A percentile compares a stretch with the other conserved stretches of the same genome.
phyloP scores from a whole-genome alignment of 2,888 invertebrate species.

The Thymelicus sylvestris region DNA sequence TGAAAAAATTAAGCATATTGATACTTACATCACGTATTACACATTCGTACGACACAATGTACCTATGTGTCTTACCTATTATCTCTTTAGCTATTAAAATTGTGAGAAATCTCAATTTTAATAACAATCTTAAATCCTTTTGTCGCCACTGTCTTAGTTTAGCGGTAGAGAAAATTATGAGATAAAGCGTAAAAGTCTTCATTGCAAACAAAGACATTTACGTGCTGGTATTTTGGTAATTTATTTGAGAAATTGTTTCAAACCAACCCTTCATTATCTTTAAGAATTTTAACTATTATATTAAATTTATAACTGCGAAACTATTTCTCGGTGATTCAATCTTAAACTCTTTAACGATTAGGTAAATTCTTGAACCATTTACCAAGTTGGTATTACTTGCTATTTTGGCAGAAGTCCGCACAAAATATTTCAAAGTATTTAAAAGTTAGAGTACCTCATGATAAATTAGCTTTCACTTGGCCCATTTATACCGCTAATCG shows the following conservation, averaged over 20 bases:
- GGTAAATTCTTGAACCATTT: not conserved
- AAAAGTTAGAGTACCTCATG: constrained; percentile 25
- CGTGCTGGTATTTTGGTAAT: no score
- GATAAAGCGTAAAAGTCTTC: no score
- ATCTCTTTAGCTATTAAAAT: no score
- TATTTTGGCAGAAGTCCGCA: constrained; percentile 1
- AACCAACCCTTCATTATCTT: not conserved
- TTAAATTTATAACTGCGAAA: not conserved
- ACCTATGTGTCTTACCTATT: no score
- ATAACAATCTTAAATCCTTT: no score
- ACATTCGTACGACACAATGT: no score
- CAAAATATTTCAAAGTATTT: constrained; percentile 16
- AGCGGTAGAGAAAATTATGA: no score
- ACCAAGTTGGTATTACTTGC: constrained; percentile 7
- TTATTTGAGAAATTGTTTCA: not conserved
- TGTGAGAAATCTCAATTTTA: no score
- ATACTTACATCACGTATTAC: no score
- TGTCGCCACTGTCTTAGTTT: no score
- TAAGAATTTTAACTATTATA: not conserved
- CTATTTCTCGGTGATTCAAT: not conserved
- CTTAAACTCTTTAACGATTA: not conserved
- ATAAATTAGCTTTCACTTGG: constrained; percentile 23
- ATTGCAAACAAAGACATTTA: no score
- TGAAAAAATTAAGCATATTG: no score
- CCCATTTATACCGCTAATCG: constrained; percentile 24